Evolutionary conservation across 2,888 invertebrate genomes (phyloP), one percentile per base, ranked within the genome.

Genomic region (Dolichomitus sp.): DNA sequence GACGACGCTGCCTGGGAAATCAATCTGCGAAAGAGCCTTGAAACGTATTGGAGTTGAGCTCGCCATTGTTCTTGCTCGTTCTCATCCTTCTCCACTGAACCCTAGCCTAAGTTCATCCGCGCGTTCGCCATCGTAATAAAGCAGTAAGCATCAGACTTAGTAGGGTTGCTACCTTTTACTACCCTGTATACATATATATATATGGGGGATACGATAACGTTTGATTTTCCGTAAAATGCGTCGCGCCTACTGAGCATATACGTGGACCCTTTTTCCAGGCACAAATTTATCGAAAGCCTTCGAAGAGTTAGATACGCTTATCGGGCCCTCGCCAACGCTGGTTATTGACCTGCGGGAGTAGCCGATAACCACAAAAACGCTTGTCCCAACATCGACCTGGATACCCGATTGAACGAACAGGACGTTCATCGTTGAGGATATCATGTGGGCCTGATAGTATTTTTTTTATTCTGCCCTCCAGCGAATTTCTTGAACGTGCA

Each of bases 281-380:
- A 57, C 33, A 50, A 68, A 68, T 72, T 72, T 72, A 73, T 63
- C 74, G 61, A 50, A 11, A 63, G 57, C 52, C 68, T 74, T 42
- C 61, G 68, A 54, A 54, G 59, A 74, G 73, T 37, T 33, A 79
- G 74, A 74, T 80, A 80, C 52, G n/a, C 61, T 80, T 80, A 80
- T 80, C 80, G 19, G 42, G 37, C 30, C 33, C 59, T 52, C 50
- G 50, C 33, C 42, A 59, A 59, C 52, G 57, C 45, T 52, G 70
- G 72, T 72, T 73, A 79, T 79, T 79, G 79, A 72, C 79, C 79
- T 59, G 74, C 68, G 68, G 42, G 61, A 80, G 74, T 68, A 69
- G 42, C 74, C 66, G 80, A 80, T 80, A 80, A 74, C 61, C 61
- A 19, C 59, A 52, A 23, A 11, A 23, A 50, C 5, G 52, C 14